phyloP scores from a whole-genome alignment of 2,888 invertebrate genomes.

The Agrotis segetum region DNA sequence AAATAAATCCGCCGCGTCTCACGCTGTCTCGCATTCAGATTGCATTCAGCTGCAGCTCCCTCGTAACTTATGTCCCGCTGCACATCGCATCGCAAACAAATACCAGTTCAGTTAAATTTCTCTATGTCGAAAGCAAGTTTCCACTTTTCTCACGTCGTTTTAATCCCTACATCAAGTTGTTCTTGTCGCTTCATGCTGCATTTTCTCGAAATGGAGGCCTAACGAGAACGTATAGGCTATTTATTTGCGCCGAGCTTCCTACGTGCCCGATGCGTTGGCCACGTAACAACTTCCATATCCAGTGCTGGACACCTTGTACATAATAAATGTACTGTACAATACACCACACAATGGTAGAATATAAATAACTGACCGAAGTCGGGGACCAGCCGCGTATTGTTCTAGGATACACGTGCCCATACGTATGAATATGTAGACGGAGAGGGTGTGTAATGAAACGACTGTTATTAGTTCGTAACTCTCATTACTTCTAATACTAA shows the following conservation, averaged over 20 bases:
- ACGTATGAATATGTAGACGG: constrained; percentile 12
- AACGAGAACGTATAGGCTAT: constrained; percentile 81
- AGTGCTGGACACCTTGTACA: constrained; percentile 73
- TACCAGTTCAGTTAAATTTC: constrained; percentile 55
- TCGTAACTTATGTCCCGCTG: constrained; percentile 72
- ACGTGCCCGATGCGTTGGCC: constrained; percentile 76
- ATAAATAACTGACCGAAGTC: constrained; percentile 61
- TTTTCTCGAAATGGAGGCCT: constrained; percentile 73
- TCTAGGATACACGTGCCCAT: constrained; percentile 27
- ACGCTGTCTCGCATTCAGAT: constrained; percentile 71
- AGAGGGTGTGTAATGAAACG: constrained; percentile 20
- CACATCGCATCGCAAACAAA: constrained; percentile 62
- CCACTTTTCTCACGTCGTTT: constrained; percentile 59
- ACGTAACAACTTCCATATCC: constrained; percentile 78
- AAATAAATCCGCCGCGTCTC: constrained; percentile 75
- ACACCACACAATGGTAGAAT: constrained; percentile 68
- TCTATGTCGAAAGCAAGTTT: constrained; percentile 55
- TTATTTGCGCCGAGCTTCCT: constrained; percentile 76
- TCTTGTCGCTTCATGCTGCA: constrained; percentile 65
- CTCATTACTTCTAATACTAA: background rate
- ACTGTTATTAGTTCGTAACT: constrained; percentile 11
- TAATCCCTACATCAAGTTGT: constrained; percentile 60
- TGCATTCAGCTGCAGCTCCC: constrained; percentile 74
- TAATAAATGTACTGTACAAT: constrained; percentile 72
- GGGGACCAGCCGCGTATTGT: constrained; percentile 57